Conservation (phyloP, 2,113 vertebrate genomes). For the Eublepharis macularius region DNA sequence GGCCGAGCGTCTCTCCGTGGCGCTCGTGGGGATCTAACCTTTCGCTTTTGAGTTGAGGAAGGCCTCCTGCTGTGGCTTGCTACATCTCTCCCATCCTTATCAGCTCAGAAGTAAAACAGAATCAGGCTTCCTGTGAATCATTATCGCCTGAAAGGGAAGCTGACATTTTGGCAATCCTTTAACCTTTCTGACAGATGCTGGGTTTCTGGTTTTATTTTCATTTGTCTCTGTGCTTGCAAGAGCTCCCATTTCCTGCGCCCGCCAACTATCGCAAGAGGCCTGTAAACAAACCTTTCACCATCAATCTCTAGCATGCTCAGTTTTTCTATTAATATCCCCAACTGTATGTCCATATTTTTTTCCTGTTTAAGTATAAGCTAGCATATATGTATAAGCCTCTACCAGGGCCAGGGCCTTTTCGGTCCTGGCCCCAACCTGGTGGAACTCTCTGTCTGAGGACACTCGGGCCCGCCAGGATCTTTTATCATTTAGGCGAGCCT, state of each 20-base stretch:
- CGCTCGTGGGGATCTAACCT: not conserved
- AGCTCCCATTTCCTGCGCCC: conserved; percentile 45
- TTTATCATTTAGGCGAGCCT: too few relatives aligned
- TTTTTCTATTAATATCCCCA: not conserved
- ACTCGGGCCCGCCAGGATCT: too few relatives aligned
- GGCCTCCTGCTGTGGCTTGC: too few relatives aligned
- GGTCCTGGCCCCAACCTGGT: too few relatives aligned
- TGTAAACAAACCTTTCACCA: conserved; percentile 14
- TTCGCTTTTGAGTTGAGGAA: not conserved
- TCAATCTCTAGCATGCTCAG: fast-evolving
- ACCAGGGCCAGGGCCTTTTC: too few relatives aligned
- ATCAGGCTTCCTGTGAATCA: not conserved
- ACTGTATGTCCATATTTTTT: not conserved
- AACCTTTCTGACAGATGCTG: conserved; percentile 32
- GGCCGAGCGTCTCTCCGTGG: not conserved
- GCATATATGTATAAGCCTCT: too few relatives aligned
- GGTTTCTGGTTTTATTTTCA: not conserved
- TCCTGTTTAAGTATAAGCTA: too few relatives aligned
- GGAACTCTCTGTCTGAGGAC: too few relatives aligned
- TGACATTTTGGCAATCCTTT: conserved; percentile 60
- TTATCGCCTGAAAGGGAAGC: conserved; percentile 49
- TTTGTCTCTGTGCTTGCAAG: not conserved
- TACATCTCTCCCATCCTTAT: not conserved
- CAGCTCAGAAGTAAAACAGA: not conserved
- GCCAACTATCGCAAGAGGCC: not conserved